These are phyloP conservation scores for Myotis yumanensis DNA, from an alignment of 2,113 vertebrate genomes.

Conservation along the genomic window DNA sequence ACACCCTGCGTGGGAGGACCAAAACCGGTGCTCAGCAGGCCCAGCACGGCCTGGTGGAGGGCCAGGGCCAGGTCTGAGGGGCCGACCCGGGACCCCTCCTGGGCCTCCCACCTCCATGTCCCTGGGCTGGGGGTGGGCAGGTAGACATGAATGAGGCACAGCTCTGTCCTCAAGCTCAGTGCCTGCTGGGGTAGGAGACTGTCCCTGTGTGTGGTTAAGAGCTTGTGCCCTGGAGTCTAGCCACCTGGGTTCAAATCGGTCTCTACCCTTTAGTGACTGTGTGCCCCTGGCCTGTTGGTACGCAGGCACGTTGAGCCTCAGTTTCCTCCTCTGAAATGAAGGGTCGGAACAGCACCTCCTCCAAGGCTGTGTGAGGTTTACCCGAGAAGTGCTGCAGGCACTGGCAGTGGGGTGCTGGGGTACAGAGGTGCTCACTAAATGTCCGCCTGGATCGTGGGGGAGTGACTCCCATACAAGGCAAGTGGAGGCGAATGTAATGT, in stretches of 20 bases:
- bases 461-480: neutral
- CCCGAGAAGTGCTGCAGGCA: rapidly evolving
- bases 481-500: rapidly evolving
- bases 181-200: neutral
- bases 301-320: neutral
- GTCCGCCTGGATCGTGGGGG: rapidly evolving
- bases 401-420: neutral
- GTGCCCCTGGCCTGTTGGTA: neutral
- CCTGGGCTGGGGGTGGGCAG: rapidly evolving
- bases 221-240: neutral
- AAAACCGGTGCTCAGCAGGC: neutral
- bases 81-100: neutral
- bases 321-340: neutral
- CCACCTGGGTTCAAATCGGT: neutral
- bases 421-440: rapidly evolving
- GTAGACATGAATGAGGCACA: neutral
- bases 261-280: neutral
- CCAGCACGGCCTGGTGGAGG: neutral
- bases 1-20: constrained; percentile 84
- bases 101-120: rapidly evolving
- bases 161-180: neutral
- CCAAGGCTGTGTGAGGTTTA: neutral
- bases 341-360: neutral
- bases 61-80: neutral
- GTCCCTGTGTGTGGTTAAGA: neutral